Evolutionary conservation across 2,888 invertebrate genomes (phyloP), one percentile per base, ranked within the genome.

Genomic region (Embidobia sp.): DNA sequence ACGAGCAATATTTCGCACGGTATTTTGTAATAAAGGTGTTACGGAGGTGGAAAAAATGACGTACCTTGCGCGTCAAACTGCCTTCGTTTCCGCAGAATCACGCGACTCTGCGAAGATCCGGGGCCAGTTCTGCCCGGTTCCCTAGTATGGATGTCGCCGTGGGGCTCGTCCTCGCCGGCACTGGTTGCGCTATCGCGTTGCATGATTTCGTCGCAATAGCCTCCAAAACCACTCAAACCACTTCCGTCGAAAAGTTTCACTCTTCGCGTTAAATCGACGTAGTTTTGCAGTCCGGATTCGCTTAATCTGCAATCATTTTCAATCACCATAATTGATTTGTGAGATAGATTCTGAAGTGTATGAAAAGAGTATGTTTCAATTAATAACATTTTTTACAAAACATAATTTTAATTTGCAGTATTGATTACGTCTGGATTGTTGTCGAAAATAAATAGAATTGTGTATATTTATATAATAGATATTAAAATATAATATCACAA

Each of bases 161-260:
- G 85, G 1, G 86, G 84, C 26, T 89, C 89, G 42, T 89, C 89
- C 66, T 89, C 89, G 0, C 89, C 89, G 1, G 89, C 89, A 72
- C 89, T 89, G 2, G 88, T 89, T 6, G 88, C 89, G 63, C 89
- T 89, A 79, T 89, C 89, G 7, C 89, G 87, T 73, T 89, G 89
- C 61, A 88, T 80, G 6, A 87, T 82, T 74, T 89, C 88, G 59
- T 89, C 88, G 46, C 85, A 82, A 61, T 84, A 84, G n/a, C 86
- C 85, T 5, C 82, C 75, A 29, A 85, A 87, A 13, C 82, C 73
- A 13, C 84, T 77, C 3, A 82, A 69, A 37, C 85, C 81, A 31
- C 83, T 64, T 49, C 85, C 84, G 19, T 85, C 85, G 61, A 88
- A 86, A n/a, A 88, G 81, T 59, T 89, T 86, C 1, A 88, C 87